Evolutionary conservation across 2,888 invertebrate species (phyloP).

Genomic region (Trachelus iudaicus): DNA sequence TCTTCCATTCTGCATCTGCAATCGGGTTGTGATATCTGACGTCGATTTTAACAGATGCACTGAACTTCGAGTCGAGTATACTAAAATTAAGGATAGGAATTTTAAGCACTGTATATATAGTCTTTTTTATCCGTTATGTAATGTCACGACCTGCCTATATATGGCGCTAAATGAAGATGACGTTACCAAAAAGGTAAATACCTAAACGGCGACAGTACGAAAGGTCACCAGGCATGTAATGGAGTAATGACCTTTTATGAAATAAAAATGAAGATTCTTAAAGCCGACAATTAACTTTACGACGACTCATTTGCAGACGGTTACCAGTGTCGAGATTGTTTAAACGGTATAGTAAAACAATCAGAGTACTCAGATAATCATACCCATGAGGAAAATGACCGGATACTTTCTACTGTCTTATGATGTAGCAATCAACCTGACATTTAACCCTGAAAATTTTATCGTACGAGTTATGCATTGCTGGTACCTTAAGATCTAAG

Average conservation of each 20-base stretch:
- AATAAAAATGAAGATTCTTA: neutral
- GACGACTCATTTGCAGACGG: neutral
- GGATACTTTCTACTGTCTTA: neutral
- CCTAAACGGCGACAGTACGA: neutral
- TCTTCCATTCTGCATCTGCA: neutral
- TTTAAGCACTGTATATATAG: neutral
- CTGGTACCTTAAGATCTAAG: neutral
- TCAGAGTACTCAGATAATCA: neutral
- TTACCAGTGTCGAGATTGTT: neutral
- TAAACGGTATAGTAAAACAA: slow-evolving; percentile 7
- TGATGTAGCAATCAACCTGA: neutral
- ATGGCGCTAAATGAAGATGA: neutral
- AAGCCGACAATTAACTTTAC: slow-evolving; percentile 7
- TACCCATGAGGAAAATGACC: neutral
- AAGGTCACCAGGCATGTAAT: neutral
- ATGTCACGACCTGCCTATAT: neutral
- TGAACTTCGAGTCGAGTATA: neutral
- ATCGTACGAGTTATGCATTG: neutral
- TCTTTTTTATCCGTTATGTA: neutral
- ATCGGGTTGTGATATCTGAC: neutral
- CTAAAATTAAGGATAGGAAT: neutral
- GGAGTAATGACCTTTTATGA: neutral
- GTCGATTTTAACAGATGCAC: neutral
- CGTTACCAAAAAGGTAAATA: neutral
- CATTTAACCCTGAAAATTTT: neutral